A percentile compares a stretch with the other conserved stretches of the same genome.
Evolutionary conservation across 2,113 vertebrate species (phyloP).

Genomic region (Psettodes erumei): DNA sequence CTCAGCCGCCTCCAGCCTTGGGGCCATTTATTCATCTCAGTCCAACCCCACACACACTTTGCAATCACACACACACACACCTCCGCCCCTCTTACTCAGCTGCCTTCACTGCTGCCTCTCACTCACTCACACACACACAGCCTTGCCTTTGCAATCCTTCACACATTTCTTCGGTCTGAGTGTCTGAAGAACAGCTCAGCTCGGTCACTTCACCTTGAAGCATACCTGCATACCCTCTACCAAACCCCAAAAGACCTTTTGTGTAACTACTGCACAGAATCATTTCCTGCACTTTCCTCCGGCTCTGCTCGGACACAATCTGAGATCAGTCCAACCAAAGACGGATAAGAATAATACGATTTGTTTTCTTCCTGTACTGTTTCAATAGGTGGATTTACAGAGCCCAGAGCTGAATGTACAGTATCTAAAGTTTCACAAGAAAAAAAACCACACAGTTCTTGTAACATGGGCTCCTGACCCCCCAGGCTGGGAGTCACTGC

Average conservation of each 20-base stretch:
- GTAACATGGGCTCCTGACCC: no score
- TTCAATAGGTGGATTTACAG: no score
- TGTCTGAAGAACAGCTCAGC: not conserved
- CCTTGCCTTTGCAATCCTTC: not conserved
- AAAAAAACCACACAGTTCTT: no score
- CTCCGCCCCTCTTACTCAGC: not conserved
- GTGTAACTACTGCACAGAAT: not conserved
- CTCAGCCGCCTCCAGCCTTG: constrained; percentile 17
- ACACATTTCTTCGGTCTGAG: not conserved
- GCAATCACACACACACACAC: no score
- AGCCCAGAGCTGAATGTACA: no score
- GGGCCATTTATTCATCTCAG: constrained; percentile 1
- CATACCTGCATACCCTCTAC: not conserved
- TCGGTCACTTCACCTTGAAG: not conserved
- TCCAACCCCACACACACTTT: no score
- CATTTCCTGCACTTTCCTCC: not conserved
- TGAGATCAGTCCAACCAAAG: not conserved
- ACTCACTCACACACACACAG: constrained; percentile 1
- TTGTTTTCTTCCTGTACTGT: no score
- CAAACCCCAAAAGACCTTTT: not conserved
- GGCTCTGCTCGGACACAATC: not conserved
- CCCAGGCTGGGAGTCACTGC: no score
- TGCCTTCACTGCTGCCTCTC: not conserved
- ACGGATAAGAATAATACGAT: no score
- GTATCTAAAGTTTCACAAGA: no score